phyloP scores from a whole-genome alignment of 2,113 vertebrate species.

The Strix uralensis region DNA sequence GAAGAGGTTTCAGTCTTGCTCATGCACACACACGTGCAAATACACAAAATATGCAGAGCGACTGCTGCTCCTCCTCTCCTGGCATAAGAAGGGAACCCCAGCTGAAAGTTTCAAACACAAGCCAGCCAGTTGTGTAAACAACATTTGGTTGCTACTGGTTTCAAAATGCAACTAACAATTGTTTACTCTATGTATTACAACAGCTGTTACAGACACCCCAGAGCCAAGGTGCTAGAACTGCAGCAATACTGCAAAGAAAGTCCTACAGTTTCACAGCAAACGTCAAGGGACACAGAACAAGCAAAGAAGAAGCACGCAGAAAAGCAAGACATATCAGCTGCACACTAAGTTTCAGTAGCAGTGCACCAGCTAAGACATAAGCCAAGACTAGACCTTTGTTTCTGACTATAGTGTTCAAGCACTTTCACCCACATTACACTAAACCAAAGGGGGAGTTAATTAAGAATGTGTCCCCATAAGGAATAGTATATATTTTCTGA shows the following conservation, averaged over 20 bases:
- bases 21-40: neutral
- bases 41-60: neutral
- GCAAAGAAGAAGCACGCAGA: neutral
- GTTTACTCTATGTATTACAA: neutral
- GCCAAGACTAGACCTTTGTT: neutral
- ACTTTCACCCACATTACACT: neutral
- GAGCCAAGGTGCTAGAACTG: neutral
- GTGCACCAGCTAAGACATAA: neutral
- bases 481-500: neutral
- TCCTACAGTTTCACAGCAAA: neutral
- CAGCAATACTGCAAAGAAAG: neutral
- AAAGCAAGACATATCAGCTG: neutral
- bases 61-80: neutral
- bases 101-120: neutral
- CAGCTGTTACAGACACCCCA: neutral
- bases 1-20: neutral
- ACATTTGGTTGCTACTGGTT: slow-evolving; percentile 13
- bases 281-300: neutral
- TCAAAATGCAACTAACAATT: neutral
- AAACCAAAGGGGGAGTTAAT: neutral
- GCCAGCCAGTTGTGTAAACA: neutral
- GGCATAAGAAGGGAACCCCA: neutral
- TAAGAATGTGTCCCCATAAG: neutral
- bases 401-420: neutral
- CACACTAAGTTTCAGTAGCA: neutral